Evolutionary conservation across 2,888 invertebrate genomes (phyloP).

Genomic region (Limnephilus marmoratus): DNA sequence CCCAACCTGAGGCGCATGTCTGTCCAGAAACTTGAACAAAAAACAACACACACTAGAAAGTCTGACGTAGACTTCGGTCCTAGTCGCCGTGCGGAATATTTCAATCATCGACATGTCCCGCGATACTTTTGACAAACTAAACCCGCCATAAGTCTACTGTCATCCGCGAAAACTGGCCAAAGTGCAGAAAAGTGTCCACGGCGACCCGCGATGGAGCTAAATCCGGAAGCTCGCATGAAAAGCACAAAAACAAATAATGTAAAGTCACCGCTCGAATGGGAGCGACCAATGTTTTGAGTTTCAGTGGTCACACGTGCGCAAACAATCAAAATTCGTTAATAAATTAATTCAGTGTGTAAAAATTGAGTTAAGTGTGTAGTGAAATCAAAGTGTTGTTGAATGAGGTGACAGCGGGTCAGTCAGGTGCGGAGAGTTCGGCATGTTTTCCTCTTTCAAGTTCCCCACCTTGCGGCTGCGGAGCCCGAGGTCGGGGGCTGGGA

Average conservation of each 20-base stretch:
- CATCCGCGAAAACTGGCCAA: conserved; percentile 21
- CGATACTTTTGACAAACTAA: neutral
- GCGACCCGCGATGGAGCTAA: conserved; percentile 42
- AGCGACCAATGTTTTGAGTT: conserved; percentile 19
- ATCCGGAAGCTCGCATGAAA: conserved; percentile 16
- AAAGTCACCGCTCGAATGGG: conserved; percentile 41
- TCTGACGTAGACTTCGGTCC: conserved; percentile 29
- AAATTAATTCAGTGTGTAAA: neutral
- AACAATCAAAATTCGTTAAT: neutral
- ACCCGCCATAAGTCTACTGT: conserved; percentile 16
- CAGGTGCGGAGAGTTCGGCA: conserved; percentile 67
- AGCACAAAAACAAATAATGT: conserved; percentile 33
- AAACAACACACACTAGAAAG: conserved; percentile 52
- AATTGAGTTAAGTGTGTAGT: neutral
- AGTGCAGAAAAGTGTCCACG: neutral
- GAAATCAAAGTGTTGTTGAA: neutral
- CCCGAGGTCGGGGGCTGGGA: conserved; percentile 71
- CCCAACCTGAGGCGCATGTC: conserved; percentile 63
- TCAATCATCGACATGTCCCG: conserved; percentile 48
- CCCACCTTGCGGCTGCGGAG: conserved; percentile 74
- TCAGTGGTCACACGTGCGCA: conserved; percentile 8
- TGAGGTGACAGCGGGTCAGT: conserved; percentile 19
- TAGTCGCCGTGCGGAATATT: conserved; percentile 50
- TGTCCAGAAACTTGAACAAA: conserved; percentile 55
- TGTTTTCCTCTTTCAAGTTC: conserved; percentile 79